Percentiles rank a stretch among this genome's conserved stretches.
phyloP scores from a whole-genome alignment of 2,797 vertebrate species.

The Catostomus latipinnis region DNA sequence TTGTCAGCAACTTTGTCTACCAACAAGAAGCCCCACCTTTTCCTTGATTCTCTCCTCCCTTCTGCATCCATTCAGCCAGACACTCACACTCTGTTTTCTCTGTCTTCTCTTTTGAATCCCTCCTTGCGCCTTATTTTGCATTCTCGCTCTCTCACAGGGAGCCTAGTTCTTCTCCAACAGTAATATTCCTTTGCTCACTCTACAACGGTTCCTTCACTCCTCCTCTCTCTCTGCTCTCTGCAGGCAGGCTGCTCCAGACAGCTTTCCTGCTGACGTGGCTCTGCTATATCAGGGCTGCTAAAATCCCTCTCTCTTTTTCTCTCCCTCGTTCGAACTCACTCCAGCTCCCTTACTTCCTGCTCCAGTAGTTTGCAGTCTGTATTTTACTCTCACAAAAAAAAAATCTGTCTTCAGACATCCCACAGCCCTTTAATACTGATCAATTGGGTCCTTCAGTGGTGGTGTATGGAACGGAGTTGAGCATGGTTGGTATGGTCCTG shows the following conservation, averaged over 20 bases:
- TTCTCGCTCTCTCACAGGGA: slow-evolving; percentile 28
- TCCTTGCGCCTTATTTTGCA: slow-evolving; percentile 31
- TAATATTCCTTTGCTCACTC: slow-evolving; percentile 9
- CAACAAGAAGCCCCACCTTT: slow-evolving; percentile 2
- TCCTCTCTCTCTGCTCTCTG: slow-evolving; percentile 29
- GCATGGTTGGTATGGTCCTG: slow-evolving; percentile 10
- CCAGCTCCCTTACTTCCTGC: slow-evolving; percentile 18
- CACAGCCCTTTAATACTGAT: slow-evolving; percentile 48
- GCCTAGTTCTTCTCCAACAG: slow-evolving; percentile 29
- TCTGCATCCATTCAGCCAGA: slow-evolving; percentile 15
- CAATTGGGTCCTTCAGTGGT: background rate
- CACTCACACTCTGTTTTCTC: slow-evolving; percentile 8
- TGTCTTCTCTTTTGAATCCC: slow-evolving; percentile 48
- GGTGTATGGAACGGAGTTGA: background rate
- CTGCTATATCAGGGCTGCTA: slow-evolving; percentile 68
- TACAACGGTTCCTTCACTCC: slow-evolving; percentile 37
- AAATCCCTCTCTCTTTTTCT: slow-evolving; percentile 33
- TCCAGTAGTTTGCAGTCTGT: slow-evolving; percentile 22
- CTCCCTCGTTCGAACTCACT: slow-evolving; percentile 14
- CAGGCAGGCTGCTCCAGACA: slow-evolving; percentile 70
- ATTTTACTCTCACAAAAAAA: slow-evolving; percentile 26
- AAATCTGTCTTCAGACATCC: slow-evolving; percentile 46
- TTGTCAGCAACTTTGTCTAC: background rate
- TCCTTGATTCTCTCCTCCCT: slow-evolving; percentile 16
- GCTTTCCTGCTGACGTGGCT: slow-evolving; percentile 83